Percentiles rank a stretch among this genome's conserved stretches.
Evolutionary conservation across 2,888 invertebrate species (phyloP).

Genomic region (Amblyjoppa fuscipennis): DNA sequence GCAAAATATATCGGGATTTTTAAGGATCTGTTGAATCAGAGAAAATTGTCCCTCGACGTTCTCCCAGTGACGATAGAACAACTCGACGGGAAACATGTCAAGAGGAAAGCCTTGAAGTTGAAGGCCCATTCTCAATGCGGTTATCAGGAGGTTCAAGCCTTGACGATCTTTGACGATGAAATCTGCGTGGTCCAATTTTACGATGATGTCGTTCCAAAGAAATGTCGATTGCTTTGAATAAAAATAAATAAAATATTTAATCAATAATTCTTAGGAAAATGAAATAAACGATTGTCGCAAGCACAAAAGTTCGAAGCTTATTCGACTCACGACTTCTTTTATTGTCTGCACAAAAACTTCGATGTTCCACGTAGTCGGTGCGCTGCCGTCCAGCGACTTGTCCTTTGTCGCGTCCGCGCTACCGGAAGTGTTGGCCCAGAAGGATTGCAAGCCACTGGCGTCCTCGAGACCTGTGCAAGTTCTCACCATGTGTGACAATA

Average conservation of each 20-base stretch:
- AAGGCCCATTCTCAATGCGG: conserved; percentile 92
- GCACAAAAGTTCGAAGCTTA: background rate
- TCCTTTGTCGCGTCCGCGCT: conserved; percentile 86
- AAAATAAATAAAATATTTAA: background rate
- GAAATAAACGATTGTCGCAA: background rate
- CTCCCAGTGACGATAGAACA: conserved; percentile 96
- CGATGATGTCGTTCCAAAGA: conserved; percentile 97
- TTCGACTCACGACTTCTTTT: conserved; percentile 91
- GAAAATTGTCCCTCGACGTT: conserved; percentile 97
- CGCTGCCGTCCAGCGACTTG: conserved; percentile 77
- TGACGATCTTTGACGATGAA: conserved; percentile 95
- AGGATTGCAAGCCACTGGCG: conserved; percentile 84
- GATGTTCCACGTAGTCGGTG: conserved; percentile 93
- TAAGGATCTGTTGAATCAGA: conserved; percentile 93
- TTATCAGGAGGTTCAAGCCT: conserved; percentile 93
- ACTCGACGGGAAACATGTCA: conserved; percentile 94
- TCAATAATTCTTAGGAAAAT: background rate
- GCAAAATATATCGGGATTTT: conserved; percentile 96
- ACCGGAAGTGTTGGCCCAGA: conserved; percentile 87
- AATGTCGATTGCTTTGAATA: conserved; percentile 88
- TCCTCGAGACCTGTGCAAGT: conserved; percentile 92
- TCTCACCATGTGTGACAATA: conserved; percentile 94
- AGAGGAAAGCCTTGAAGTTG: conserved; percentile 91
- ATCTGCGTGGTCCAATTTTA: conserved; percentile 96
- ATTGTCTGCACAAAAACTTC: conserved; percentile 97